Evolutionary conservation across 1,140 invertebrate genomes (phyloP).

Genomic region (Apis laboriosa): DNA sequence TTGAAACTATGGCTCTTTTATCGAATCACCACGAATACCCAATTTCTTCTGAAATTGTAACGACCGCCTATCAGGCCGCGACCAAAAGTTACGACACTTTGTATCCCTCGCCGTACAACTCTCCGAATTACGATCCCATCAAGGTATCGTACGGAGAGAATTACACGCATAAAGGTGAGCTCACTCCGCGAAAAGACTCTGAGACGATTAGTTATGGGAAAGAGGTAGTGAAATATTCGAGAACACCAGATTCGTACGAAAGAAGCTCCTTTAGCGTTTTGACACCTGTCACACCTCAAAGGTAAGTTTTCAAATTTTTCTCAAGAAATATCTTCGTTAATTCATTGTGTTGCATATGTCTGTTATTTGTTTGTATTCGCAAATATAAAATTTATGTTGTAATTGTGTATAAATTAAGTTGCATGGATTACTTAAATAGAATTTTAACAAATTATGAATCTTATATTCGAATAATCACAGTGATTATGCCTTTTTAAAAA

Average conservation of each 20-base stretch:
- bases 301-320: constrained; percentile 59
- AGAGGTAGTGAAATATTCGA: constrained; percentile 67
- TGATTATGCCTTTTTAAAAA: too few relatives aligned
- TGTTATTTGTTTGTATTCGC: neutral
- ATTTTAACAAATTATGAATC: neutral
- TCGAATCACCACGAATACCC: constrained; percentile 75
- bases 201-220: constrained; percentile 61
- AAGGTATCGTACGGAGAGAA: constrained; percentile 63
- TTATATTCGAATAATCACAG: too few relatives aligned
- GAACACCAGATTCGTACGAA: constrained; percentile 73
- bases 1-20: constrained; percentile 72
- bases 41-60: constrained; percentile 67
- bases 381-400: neutral
- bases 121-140: constrained; percentile 71
- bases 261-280: constrained; percentile 70
- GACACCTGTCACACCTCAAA: constrained; percentile 74
- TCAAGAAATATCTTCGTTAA: too few relatives aligned
- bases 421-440: neutral
- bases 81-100: constrained; percentile 68
- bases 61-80: constrained; percentile 62
- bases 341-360: accelerated
- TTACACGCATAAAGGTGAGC: constrained; percentile 65
- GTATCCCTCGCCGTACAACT: constrained; percentile 77
- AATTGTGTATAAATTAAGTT: neutral
- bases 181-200: constrained; percentile 67